Evolutionary conservation across 2,797 vertebrate genomes (phyloP).

Genomic region (Amphiprion clarkii): DNA sequence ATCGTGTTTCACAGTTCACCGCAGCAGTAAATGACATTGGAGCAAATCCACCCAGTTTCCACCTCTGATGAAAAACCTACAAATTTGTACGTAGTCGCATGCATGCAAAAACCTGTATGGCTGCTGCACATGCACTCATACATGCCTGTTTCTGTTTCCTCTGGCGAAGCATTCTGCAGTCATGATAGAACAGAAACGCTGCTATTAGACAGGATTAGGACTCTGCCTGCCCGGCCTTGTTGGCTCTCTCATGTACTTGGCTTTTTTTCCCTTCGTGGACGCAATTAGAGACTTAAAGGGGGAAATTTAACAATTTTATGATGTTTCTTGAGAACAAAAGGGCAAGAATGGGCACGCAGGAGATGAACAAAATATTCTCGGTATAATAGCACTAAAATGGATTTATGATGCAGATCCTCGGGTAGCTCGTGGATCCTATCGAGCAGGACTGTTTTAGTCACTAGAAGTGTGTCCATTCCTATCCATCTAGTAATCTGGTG

Average conservation of each 20-base stretch:
- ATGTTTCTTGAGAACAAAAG: conserved; percentile 28
- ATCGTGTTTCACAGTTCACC: too few relatives aligned
- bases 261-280: conserved; percentile 10
- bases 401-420: conserved; percentile 5
- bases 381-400: background rate
- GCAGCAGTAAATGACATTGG: background rate
- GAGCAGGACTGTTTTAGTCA: too few relatives aligned
- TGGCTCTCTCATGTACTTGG: background rate
- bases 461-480: too few relatives aligned
- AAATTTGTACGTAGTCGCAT: conserved; percentile 3
- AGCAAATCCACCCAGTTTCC: background rate
- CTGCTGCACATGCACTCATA: conserved; percentile 13
- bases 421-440: background rate
- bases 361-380: background rate
- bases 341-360: conserved; percentile 28
- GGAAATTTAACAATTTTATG: conserved; percentile 41
- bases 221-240: conserved; percentile 62
- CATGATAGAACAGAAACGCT: conserved; percentile 49
- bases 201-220: conserved; percentile 68
- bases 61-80: background rate
- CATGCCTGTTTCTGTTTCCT: conserved; percentile 9
- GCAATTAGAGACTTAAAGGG: conserved; percentile 53
- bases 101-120: conserved; percentile 15
- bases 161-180: conserved; percentile 42
- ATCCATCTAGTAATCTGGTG: too few relatives aligned